Conservation (phyloP, 2,797 vertebrate species). For the Momotus momota region DNA sequence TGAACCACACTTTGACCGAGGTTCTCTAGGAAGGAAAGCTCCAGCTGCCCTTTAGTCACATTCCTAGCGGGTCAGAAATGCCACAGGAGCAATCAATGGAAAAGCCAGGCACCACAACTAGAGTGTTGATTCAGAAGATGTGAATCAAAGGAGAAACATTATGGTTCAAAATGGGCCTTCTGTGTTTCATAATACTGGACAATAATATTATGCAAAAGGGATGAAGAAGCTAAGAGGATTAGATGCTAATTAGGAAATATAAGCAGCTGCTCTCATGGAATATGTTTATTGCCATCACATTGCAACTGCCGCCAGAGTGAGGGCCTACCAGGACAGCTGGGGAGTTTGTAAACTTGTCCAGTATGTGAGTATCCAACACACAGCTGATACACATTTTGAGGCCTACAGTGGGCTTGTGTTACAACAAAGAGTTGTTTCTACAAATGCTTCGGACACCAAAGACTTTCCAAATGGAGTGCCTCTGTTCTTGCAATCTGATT, state of each 20-base stretch:
- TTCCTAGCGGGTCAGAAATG: conserved; percentile 46
- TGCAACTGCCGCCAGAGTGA: not conserved
- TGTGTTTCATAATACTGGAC: conserved; percentile 1
- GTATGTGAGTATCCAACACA: not conserved
- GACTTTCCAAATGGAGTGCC: not conserved
- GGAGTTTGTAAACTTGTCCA: not conserved
- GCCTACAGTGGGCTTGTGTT: not conserved
- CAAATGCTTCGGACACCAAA: not conserved
- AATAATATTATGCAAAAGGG: conserved; percentile 9
- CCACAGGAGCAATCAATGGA: conserved; percentile 33
- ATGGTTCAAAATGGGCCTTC: not conserved
- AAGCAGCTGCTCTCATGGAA: not conserved
- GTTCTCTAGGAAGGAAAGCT: conserved; percentile 4
- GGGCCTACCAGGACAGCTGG: not conserved
- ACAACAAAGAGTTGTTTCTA: not conserved
- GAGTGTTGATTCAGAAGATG: not conserved
- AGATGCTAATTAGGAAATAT: conserved; percentile 31
- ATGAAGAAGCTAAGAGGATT: conserved; percentile 21
- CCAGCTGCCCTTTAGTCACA: conserved; percentile 45
- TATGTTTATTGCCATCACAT: not conserved
- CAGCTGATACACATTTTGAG: not conserved
- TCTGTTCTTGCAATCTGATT: not conserved
- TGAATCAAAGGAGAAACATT: not conserved
- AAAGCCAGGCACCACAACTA: conserved; percentile 5
- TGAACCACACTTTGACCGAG: conserved; percentile 16